phyloP scores from a whole-genome alignment of 2,113 vertebrate species.

The Stegostoma tigrinum region DNA sequence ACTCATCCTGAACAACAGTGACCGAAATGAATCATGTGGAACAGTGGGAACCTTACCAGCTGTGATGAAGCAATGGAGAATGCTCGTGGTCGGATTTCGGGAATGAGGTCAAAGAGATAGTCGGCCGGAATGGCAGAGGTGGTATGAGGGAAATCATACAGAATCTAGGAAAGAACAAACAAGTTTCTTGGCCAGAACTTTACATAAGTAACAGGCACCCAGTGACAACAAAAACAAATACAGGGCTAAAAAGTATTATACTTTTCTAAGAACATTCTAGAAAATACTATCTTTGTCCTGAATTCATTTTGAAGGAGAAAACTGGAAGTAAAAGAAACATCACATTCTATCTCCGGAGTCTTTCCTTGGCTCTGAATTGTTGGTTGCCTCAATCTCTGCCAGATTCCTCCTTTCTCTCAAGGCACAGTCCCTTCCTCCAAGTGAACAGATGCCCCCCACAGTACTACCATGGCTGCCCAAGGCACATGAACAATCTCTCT shows the following conservation, averaged over 20 bases:
- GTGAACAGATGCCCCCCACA: neutral
- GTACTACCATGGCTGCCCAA: neutral
- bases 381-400: neutral
- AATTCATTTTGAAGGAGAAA: neutral
- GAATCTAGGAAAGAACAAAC: slow-evolving; percentile 55
- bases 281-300: neutral
- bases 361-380: neutral
- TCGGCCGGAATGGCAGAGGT: slow-evolving; percentile 60
- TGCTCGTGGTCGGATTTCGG: slow-evolving; percentile 76
- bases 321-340: neutral
- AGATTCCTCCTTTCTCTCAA: neutral
- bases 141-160: slow-evolving; percentile 80
- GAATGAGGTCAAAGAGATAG: slow-evolving; percentile 82
- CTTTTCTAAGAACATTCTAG: neutral
- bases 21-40: neutral
- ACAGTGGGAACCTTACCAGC: slow-evolving; percentile 56
- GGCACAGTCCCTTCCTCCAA: neutral
- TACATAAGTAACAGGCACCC: neutral
- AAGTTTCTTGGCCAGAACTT: neutral
- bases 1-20: neutral
- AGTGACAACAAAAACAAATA: neutral
- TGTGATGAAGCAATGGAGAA: slow-evolving; percentile 88
- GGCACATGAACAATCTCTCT: neutral
- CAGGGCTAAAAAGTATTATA: neutral
- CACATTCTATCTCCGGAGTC: neutral